A percentile compares a stretch with the other conserved stretches of the same genome.
Evolutionary conservation across 2,113 vertebrate genomes (phyloP).

Genomic region (Boulengeromyrus knoepffleri): DNA sequence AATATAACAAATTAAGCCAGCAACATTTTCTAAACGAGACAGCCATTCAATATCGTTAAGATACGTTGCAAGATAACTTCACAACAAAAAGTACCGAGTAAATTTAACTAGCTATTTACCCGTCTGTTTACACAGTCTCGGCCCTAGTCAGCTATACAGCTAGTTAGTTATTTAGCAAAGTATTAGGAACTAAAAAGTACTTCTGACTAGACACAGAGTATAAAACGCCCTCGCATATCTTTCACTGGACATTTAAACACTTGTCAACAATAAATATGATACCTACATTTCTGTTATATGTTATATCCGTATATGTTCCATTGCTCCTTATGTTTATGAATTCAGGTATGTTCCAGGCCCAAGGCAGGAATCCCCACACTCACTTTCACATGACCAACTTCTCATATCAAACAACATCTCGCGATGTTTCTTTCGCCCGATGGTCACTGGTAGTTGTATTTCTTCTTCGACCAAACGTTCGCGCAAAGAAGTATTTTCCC

Average conservation of each 20-base stretch:
- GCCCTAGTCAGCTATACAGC: not conserved
- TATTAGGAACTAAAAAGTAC: not conserved
- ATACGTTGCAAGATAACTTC: not conserved
- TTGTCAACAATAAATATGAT: not conserved
- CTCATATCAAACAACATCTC: not conserved
- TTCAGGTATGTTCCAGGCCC: conserved; percentile 8
- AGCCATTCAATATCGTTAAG: not conserved
- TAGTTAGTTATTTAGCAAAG: not conserved
- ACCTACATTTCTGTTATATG: not conserved
- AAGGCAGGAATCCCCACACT: conserved; percentile 18
- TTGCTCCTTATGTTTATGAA: conserved; percentile 4
- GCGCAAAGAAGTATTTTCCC: not conserved
- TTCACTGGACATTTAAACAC: not conserved
- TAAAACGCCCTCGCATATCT: not conserved
- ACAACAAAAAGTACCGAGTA: not conserved
- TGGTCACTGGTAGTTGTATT: not conserved
- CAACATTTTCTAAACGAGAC: not conserved
- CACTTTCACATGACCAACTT: conserved; percentile 17
- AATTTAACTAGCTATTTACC: not conserved
- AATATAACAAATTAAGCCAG: not conserved
- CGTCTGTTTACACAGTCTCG: not conserved
- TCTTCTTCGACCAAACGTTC: not conserved
- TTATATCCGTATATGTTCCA: conserved; percentile 10
- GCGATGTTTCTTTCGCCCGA: not conserved
- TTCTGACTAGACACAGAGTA: too few species aligned